These are phyloP conservation scores for Parnassius mnemosyne DNA, from an alignment of 2,888 invertebrate species.

Conservation along the genomic window DNA sequence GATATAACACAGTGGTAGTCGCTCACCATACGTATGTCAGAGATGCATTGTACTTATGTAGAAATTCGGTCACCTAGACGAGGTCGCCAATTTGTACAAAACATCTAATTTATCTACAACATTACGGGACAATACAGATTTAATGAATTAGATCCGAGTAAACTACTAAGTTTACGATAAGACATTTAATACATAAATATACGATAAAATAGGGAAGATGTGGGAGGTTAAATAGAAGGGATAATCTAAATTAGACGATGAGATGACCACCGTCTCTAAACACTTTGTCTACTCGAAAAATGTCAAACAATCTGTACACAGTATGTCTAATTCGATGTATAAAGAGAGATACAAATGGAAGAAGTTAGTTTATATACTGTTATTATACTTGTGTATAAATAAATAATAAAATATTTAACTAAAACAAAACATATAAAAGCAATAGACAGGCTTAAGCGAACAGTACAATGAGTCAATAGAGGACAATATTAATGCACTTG, in stretches of 20 bases:
- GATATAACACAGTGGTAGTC: not conserved
- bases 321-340: constrained; percentile 59
- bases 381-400: constrained; percentile 67
- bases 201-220: constrained; percentile 63
- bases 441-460: constrained; percentile 76
- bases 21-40: constrained; percentile 17
- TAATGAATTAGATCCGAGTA: constrained; percentile 69
- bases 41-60: constrained; percentile 56
- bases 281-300: constrained; percentile 38
- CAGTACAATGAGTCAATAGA: constrained; percentile 72
- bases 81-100: constrained; percentile 77
- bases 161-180: constrained; percentile 75
- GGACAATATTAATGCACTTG: constrained; percentile 80
- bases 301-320: constrained; percentile 42
- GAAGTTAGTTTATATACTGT: constrained; percentile 56
- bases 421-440: constrained; percentile 74
- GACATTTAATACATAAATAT: constrained; percentile 76
- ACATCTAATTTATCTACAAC: constrained; percentile 67
- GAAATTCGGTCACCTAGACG: constrained; percentile 80
- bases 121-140: constrained; percentile 74
- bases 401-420: constrained; percentile 80
- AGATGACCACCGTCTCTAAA: constrained; percentile 52
- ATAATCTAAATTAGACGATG: constrained; percentile 57
- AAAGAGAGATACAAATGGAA: constrained; percentile 48
- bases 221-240: constrained; percentile 67